phyloP scores from a whole-genome alignment of 2,797 vertebrate genomes.

The Gymnoscopelus microlampas region DNA sequence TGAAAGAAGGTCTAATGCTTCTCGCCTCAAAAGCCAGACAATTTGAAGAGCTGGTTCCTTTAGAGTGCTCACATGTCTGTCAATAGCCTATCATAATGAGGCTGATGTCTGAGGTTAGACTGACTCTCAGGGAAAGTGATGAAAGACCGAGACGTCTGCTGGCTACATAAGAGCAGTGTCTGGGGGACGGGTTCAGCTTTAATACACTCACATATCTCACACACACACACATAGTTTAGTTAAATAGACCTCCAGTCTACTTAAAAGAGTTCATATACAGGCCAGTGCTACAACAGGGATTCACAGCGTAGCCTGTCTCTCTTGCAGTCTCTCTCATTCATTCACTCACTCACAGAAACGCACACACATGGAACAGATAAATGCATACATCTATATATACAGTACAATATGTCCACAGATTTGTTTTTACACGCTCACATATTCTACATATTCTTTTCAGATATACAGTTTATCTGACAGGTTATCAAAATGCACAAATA shows the following conservation, averaged over 20 bases:
- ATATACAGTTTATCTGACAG: conserved; percentile 43
- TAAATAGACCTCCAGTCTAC: conserved; percentile 51
- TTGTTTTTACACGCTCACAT: not conserved
- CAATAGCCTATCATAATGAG: too few species aligned
- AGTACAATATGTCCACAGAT: not conserved
- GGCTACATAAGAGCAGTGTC: conserved; percentile 26
- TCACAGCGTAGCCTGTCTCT: conserved; percentile 55
- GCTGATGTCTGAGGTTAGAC: too few species aligned
- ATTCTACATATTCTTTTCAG: too few species aligned
- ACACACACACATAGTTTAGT: conserved; percentile 24
- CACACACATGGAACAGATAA: conserved; percentile 26
- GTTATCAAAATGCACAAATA: conserved; percentile 35
- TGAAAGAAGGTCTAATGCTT: too few species aligned
- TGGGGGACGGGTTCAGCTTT: conserved; percentile 47
- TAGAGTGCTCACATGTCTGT: too few species aligned
- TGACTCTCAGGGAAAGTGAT: too few species aligned
- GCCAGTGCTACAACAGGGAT: conserved; percentile 64
- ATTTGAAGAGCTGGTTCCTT: too few species aligned
- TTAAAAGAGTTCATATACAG: conserved; percentile 66
- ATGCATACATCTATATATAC: not conserved
- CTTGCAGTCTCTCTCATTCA: conserved; percentile 32
- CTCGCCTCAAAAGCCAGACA: too few species aligned
- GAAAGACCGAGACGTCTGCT: not conserved
- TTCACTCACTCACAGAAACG: conserved; percentile 35
- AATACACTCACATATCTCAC: conserved; percentile 29